These are phyloP conservation scores for Hyppa rectilinea DNA, from an alignment of 2,888 invertebrate species.

Conservation along the genomic window DNA sequence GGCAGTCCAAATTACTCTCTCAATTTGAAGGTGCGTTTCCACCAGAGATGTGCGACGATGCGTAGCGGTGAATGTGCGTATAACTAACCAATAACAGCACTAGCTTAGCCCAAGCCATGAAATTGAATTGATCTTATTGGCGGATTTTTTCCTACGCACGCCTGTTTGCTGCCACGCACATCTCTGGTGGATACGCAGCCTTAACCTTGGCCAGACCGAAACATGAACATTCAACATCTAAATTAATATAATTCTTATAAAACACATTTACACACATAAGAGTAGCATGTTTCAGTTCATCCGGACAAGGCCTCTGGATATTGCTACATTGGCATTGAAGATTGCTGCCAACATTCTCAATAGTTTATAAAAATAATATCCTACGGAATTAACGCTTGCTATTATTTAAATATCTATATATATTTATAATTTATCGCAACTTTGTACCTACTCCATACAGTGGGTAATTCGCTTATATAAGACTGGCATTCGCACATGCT, in stretches of 20 bases:
- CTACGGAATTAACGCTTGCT: conserved; percentile 38
- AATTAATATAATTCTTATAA: conserved; percentile 44
- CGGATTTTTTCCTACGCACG: too few relatives aligned
- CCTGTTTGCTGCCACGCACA: too few relatives aligned
- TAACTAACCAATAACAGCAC: too few relatives aligned
- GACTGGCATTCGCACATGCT: conserved; percentile 8
- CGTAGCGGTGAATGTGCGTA: too few relatives aligned
- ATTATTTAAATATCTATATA: conserved; percentile 28
- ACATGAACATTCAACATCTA: conserved; percentile 39
- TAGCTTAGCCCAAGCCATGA: too few relatives aligned
- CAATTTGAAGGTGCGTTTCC: too few relatives aligned
- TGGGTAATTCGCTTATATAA: conserved; percentile 12
- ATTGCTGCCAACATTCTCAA: conserved; percentile 31
- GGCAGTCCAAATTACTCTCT: conserved; percentile 45
- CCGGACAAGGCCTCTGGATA: conserved; percentile 39
- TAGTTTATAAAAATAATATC: conserved; percentile 56
- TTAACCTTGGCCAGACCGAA: conserved; percentile 34
- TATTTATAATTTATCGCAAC: conserved; percentile 47
- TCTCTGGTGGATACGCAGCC: too few relatives aligned
- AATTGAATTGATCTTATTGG: too few relatives aligned
- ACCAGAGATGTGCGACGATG: too few relatives aligned
- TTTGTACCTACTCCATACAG: conserved; percentile 48
- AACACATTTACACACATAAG: conserved; percentile 52
- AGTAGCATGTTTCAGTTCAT: conserved; percentile 26
- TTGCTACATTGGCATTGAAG: conserved; percentile 34